Conservation (phyloP, 2,888 invertebrate species). For the Eutolmus rufibarbis region DNA sequence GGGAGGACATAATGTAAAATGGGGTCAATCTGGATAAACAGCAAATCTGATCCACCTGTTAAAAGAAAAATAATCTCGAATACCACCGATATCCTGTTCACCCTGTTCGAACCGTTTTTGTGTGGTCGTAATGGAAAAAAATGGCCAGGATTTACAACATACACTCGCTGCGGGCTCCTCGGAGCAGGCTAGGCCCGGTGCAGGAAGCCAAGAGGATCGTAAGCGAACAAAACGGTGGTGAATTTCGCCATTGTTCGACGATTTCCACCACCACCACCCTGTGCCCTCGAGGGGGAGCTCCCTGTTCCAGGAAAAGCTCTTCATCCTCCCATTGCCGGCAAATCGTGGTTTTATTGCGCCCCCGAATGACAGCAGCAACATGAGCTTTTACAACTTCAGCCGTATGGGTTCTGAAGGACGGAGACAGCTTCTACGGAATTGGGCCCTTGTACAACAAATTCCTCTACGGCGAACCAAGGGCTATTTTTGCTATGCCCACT, state of each 20-base stretch:
- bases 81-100: not conserved
- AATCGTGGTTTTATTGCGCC: slow-evolving; percentile 10
- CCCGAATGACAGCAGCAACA: slow-evolving; percentile 3
- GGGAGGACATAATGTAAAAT: not conserved
- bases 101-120: not conserved
- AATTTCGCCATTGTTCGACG: not conserved
- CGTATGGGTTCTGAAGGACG: not conserved
- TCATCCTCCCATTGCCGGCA: slow-evolving; percentile 8
- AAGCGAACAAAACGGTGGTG: slow-evolving; percentile 1
- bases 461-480: not conserved
- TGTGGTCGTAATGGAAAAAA: not conserved
- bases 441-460: not conserved
- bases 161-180: not conserved
- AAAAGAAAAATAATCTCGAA: slow-evolving; percentile 13
- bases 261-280: not conserved
- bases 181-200: not conserved
- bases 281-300: not conserved
- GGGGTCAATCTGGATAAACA: slow-evolving; percentile 26
- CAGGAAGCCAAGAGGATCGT: slow-evolving; percentile 13
- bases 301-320: not conserved
- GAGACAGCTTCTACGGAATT: not conserved
- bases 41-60: slow-evolving; percentile 31
- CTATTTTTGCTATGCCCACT: not conserved
- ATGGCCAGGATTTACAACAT: not conserved
- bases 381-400: slow-evolving; percentile 26